Base-by-base conservation (phyloP, 2,888 invertebrate species). In the Sinelater perroti region DNA sequence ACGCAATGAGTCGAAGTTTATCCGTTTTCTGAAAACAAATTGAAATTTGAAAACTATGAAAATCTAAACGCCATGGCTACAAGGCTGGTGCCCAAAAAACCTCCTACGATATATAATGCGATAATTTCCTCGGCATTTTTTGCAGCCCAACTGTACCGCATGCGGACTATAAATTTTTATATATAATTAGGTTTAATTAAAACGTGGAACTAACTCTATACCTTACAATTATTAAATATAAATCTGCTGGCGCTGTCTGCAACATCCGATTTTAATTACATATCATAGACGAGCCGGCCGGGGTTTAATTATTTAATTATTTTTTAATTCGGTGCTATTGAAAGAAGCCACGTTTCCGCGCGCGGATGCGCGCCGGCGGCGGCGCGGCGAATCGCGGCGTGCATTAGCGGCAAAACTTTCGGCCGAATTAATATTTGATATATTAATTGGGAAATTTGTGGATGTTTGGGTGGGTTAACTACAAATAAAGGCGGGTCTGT, bases 171-270 rank as follows among this genome's bases (percentile, higher is more conserved):
- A 28, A 44, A 49, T 36, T 55, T 54, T 52, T 62, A 59, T 56
- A 52, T 36, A 52, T 65, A 67, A 68, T 70, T 68, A 71, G 68
- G 67, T 72, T 72, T 71, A 71, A 73, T 73, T 73, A 73, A 72
- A 67, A 68, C 66, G 67, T 69, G 66, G 62, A 64, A 63, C 68
- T 67, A 66, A 67, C 67, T 67, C 66, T 70, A 70, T 71, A 73
- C 72, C 72, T 71, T 70, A 65, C 72, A 73, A 73, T 73, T 73
- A 73, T 71, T 70, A 71, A 70, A 72, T 72, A 73, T 73, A 73
- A 73, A 73, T 73, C 72, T 72, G 70, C 63, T 44, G 61, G 62
- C 63, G 61, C 60, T 64, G 67, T 69, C 67, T 65, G 64, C 67
- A 66, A 66, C 68, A 67, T 68, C 68, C 67, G 68, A 69, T 69